Conservation (phyloP, 2,888 invertebrate genomes). For the Petrolisthes cinctipes region DNA sequence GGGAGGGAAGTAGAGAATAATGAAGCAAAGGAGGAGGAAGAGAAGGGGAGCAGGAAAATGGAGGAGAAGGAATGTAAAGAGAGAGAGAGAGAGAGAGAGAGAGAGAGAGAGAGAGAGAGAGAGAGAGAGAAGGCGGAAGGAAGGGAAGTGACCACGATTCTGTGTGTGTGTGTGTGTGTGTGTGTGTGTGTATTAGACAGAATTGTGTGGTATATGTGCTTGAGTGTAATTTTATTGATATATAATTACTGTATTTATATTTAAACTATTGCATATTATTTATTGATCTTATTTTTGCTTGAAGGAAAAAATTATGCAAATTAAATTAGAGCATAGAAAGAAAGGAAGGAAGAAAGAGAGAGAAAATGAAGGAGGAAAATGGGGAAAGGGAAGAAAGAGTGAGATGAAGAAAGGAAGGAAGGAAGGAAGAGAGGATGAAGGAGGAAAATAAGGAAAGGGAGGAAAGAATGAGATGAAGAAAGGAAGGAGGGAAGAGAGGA, state of each 20-base stretch:
- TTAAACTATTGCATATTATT: too few species aligned
- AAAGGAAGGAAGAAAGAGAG: background rate
- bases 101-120: background rate
- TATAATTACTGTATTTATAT: too few species aligned
- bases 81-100: background rate
- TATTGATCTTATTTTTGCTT: too few species aligned
- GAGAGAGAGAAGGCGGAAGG: background rate
- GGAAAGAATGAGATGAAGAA: background rate
- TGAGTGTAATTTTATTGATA: too few species aligned
- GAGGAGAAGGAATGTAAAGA: background rate
- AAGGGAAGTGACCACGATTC: background rate
- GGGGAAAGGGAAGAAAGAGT: constrained; percentile 3
- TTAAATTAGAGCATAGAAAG: background rate
- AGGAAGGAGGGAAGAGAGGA: background rate
- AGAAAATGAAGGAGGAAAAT: background rate
- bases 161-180: background rate
- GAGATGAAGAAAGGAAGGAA: background rate
- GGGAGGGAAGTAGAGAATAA: background rate
- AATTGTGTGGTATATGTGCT: too few species aligned
- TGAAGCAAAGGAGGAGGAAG: background rate
- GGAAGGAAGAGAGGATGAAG: background rate
- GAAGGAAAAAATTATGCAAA: background rate
- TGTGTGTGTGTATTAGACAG: too few species aligned
- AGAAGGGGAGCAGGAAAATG: too few species aligned
- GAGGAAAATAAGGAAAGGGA: background rate